Conservation (phyloP, 1,140 invertebrate species). For the Andricus grossulariae region DNA sequence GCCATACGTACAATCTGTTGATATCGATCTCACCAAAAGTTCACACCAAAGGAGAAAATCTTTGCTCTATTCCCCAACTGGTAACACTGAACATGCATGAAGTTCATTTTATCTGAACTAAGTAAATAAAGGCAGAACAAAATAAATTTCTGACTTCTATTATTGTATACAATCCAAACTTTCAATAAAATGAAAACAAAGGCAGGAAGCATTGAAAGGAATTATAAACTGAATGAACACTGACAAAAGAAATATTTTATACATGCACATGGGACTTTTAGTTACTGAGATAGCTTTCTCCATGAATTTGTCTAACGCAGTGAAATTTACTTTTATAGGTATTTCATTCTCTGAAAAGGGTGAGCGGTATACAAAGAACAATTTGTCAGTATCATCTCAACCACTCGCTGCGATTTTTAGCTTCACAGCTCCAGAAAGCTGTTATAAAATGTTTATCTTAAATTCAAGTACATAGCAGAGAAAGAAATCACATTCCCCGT, state of each 20-base stretch:
- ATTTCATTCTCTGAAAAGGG: neutral
- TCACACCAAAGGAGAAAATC: conserved; percentile 29
- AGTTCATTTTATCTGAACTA: neutral
- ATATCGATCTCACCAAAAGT: conserved; percentile 23
- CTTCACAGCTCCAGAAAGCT: neutral
- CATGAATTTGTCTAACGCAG: neutral
- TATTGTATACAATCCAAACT: no score
- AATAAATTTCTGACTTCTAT: no score
- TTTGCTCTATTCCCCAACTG: neutral
- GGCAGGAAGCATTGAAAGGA: neutral
- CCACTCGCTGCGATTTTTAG: neutral
- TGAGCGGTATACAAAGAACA: neutral
- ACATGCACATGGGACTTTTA: neutral
- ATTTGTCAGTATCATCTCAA: neutral
- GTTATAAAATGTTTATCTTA: no score
- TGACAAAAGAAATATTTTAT: neutral
- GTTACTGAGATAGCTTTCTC: neutral
- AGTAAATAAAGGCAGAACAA: neutral
- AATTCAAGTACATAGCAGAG: no score
- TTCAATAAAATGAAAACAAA: no score
- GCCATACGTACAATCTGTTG: conserved; percentile 40
- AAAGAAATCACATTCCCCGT: no score
- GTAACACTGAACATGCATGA: neutral
- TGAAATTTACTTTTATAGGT: neutral
- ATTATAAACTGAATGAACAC: neutral